Evolutionary conservation across 2,797 vertebrate genomes (phyloP).

Genomic region (Sylvilagus floridanus): DNA sequence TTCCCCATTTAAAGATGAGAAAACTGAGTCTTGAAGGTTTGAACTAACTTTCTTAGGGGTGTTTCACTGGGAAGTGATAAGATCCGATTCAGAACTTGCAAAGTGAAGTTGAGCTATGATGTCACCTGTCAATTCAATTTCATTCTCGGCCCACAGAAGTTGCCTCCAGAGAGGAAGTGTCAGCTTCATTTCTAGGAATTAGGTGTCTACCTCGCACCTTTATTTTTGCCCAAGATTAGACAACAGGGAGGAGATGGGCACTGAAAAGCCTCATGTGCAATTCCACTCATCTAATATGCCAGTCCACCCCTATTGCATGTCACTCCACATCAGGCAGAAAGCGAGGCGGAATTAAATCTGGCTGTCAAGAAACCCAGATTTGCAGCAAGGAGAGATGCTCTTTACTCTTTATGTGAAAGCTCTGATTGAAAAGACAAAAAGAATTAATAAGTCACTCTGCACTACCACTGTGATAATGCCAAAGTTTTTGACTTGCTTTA

Average conservation of each 20-base stretch:
- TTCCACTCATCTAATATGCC: slow-evolving; percentile 51
- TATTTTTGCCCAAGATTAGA: background rate
- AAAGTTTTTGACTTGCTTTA: slow-evolving; percentile 66
- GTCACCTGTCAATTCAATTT: slow-evolving; percentile 14
- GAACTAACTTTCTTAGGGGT: background rate
- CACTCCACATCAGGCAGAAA: slow-evolving; percentile 75
- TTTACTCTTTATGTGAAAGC: slow-evolving; percentile 76
- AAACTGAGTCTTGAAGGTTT: background rate
- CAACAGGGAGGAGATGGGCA: background rate
- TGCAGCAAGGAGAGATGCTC: slow-evolving; percentile 65
- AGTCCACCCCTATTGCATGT: slow-evolving; percentile 62
- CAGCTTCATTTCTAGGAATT: background rate
- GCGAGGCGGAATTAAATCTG: slow-evolving; percentile 76
- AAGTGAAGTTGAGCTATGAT: background rate
- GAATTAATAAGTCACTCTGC: slow-evolving; percentile 82
- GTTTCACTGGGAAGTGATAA: background rate
- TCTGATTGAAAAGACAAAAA: slow-evolving; percentile 83
- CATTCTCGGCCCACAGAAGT: background rate
- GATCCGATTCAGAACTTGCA: background rate
- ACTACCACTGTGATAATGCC: slow-evolving; percentile 58
- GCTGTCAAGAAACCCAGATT: slow-evolving; percentile 74
- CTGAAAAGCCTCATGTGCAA: background rate
- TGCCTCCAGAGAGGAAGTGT: slow-evolving; percentile 9
- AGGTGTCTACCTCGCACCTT: background rate
- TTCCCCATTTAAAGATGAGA: background rate